Evolutionary conservation across 2,888 invertebrate species (phyloP), one percentile per base, ranked within the genome.

Genomic region (Holacanthella duospinosa): DNA sequence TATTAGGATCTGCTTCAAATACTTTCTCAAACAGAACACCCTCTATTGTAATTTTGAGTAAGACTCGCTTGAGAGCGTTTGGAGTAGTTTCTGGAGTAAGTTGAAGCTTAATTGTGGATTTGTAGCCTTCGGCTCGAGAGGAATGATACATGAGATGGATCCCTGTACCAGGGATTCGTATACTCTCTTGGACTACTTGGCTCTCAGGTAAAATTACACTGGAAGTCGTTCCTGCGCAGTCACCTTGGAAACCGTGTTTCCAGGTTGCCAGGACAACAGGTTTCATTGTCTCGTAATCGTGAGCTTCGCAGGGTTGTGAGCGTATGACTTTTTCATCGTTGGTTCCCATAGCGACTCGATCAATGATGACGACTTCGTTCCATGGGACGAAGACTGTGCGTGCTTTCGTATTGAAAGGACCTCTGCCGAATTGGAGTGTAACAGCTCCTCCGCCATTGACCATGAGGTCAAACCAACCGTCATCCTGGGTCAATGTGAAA

Each of bases 361-460:
- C 89, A 74, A 93, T 93, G 72, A 93, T 92, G 60, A 97, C 90
- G 70, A 99, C 93, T 84, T 93, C 92, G 80, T 99, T 97, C 93
- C 96, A 95, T 12, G 96, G 95, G 28, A 95, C 92, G 77, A 87
- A 90, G 25, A 92, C 87, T 65, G 93, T 92, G 75, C 89, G 85
- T 55, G 86, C 87, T 73, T 90, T 89, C 1, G 92, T 86, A 68
- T 89, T 86, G 79, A 93, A 93, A 1, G 93, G 93, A 53, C 90
- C 87, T 65, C 93, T 82, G 64, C 95, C 93, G 76, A 99, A 96
- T 77, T 93, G 91, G 59, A 99, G 80, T 0, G 91, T 93, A 1
- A 99, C 92, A 1, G 94, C 93, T 0, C 95, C 95, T 1, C 97
- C 99, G n/a, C 99, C 99, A 78, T 99, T 99, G 21, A 99, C 96